A percentile compares a stretch with the other conserved stretches of the same genome.
Conservation (phyloP, 1,140 invertebrate species). For the Drosophila carrolli region DNA sequence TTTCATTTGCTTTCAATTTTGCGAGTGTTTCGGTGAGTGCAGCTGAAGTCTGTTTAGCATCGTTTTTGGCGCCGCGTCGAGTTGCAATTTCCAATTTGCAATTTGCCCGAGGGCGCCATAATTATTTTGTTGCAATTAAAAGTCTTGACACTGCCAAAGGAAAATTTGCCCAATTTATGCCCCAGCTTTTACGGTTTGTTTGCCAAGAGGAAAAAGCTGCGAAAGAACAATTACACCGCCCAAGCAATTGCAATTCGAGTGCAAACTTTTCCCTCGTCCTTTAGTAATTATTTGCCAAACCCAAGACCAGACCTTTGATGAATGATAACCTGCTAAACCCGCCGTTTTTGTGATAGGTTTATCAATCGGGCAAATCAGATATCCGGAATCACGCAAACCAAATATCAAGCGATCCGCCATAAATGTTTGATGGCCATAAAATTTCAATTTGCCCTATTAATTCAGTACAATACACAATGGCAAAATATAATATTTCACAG, state of each 20-base stretch:
- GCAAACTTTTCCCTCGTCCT: neutral
- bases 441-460: conserved; percentile 81
- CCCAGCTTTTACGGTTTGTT: conserved; percentile 21
- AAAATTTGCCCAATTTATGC: conserved; percentile 47
- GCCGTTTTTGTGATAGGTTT: neutral
- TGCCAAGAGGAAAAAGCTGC: conserved; percentile 7
- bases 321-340: conserved; percentile 9
- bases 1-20: conserved; percentile 79
- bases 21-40: conserved; percentile 63
- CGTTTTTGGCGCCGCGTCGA: conserved; percentile 34
- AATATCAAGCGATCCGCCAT: conserved; percentile 55
- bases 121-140: conserved; percentile 83
- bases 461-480: conserved; percentile 60
- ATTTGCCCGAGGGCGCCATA: conserved; percentile 74
- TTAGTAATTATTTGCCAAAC: conserved; percentile 7
- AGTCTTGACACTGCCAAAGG: conserved; percentile 67
- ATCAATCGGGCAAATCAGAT: conserved; percentile 8
- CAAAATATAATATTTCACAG: conserved; percentile 65
- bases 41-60: conserved; percentile 61
- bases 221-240: conserved; percentile 5
- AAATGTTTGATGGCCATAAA: conserved; percentile 63
- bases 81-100: conserved; percentile 68
- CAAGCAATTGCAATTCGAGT: conserved; percentile 9
- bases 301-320: conserved; percentile 17
- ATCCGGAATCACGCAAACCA: conserved; percentile 43